Percentiles rank a stretch among this genome's conserved stretches.
Conservation (phyloP, 2,888 invertebrate genomes). For the Anorthoa munda region DNA sequence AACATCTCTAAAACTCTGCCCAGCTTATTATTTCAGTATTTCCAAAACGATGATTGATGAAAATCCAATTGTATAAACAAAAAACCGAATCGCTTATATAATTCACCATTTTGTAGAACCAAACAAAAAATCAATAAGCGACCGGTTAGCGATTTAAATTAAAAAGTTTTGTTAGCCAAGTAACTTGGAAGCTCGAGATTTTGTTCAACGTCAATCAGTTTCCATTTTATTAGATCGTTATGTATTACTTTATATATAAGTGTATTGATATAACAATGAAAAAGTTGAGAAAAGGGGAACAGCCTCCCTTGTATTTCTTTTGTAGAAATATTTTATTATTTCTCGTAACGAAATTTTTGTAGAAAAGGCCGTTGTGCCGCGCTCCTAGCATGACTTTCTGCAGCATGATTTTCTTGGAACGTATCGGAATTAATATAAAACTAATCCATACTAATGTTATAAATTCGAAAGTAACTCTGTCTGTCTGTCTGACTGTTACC, state of each 20-base stretch:
- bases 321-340: constrained; percentile 1
- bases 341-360: not conserved
- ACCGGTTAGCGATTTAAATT: constrained; percentile 58
- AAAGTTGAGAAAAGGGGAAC: constrained; percentile 30
- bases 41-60: constrained; percentile 40
- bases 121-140: constrained; percentile 65
- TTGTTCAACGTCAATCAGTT: constrained; percentile 52
- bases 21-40: constrained; percentile 22
- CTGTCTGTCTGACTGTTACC: too few relatives aligned
- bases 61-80: constrained; percentile 43
- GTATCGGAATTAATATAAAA: not conserved
- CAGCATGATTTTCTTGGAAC: not conserved
- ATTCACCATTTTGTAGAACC: constrained; percentile 29
- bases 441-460: too few relatives aligned
- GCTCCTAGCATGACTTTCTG: not conserved
- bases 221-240: constrained; percentile 47
- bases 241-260: constrained; percentile 24
- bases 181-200: constrained; percentile 52
- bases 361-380: not conserved
- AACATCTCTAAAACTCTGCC: not conserved
- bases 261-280: constrained; percentile 26
- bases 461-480: too few relatives aligned
- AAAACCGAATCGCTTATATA: constrained; percentile 42
- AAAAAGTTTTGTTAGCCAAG: constrained; percentile 60
- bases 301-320: constrained; percentile 3